phyloP scores from a whole-genome alignment of 2,797 vertebrate species.

The Calcarius lapponicus region DNA sequence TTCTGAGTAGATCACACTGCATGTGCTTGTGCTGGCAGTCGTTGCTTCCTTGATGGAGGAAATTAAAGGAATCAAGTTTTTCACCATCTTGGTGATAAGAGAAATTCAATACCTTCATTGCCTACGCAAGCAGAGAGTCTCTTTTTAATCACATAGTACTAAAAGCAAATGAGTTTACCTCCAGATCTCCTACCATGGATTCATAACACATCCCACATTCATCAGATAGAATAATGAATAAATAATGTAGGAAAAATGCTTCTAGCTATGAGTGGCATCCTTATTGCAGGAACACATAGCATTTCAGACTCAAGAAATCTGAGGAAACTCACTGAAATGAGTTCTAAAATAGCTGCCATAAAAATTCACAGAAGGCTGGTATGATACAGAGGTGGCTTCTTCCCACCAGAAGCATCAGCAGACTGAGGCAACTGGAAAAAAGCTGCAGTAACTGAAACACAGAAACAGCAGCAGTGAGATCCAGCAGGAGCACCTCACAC shows the following conservation, averaged over 20 bases:
- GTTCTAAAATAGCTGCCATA: conserved; percentile 26
- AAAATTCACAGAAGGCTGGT: background rate
- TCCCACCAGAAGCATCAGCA: background rate
- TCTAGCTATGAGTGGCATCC: background rate
- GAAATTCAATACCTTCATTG: conserved; percentile 24
- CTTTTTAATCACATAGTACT: conserved; percentile 44
- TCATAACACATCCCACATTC: conserved; percentile 42
- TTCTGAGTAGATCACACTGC: background rate
- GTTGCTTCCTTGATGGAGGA: conserved; percentile 16
- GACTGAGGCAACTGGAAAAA: background rate
- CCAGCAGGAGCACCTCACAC: background rate
- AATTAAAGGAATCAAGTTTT: conserved; percentile 51
- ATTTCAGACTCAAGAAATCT: background rate
- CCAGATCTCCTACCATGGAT: conserved; percentile 21
- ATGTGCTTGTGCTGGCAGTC: conserved; percentile 16
- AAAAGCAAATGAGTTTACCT: conserved; percentile 54
- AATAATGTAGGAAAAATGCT: conserved; percentile 48
- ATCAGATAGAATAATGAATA: conserved; percentile 45
- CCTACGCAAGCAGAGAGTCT: conserved; percentile 13
- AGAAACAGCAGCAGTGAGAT: background rate
- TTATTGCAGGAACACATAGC: conserved; percentile 7
- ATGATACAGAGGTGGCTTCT: background rate
- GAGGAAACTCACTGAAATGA: background rate
- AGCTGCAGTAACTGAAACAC: background rate
- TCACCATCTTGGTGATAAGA: conserved; percentile 19